Conservation (phyloP, 2,113 vertebrate genomes). For the Crocuta crocuta region DNA sequence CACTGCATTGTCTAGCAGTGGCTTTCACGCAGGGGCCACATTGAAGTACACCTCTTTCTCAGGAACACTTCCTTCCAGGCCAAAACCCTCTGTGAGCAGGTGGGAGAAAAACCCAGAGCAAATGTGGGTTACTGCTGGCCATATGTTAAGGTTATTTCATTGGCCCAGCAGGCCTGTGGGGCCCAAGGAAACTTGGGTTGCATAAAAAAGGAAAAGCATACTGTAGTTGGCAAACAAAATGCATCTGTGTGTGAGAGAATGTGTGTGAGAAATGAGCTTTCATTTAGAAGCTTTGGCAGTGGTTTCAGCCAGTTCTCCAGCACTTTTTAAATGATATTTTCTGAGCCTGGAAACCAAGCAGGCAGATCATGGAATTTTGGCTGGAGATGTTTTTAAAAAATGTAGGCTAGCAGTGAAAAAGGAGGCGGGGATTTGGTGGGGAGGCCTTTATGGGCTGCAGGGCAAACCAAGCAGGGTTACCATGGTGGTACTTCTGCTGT, state of each 20-base stretch:
- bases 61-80: neutral
- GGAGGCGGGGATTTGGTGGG: constrained; percentile 64
- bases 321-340: constrained; percentile 74
- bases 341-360: constrained; percentile 71
- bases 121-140: neutral
- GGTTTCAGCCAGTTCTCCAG: constrained; percentile 9
- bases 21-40: neutral
- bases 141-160: constrained; percentile 1
- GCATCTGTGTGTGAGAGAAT: constrained; percentile 38
- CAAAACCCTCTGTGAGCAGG: neutral
- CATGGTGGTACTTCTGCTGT: constrained; percentile 65
- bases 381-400: constrained; percentile 68
- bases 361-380: constrained; percentile 80
- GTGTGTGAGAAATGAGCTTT: constrained; percentile 58
- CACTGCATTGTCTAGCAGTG: neutral
- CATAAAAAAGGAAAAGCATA: constrained; percentile 60
- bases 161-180: constrained; percentile 5
- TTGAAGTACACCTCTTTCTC: neutral
- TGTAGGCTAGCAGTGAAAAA: constrained; percentile 72
- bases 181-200: constrained; percentile 61
- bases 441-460: constrained; percentile 24
- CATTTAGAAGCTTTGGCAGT: constrained; percentile 67
- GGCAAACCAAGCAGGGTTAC: constrained; percentile 67
- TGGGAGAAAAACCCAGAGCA: neutral
- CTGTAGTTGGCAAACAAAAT: constrained; percentile 71